These are phyloP conservation scores for Pyrochroa serraticornis DNA, from an alignment of 2,888 invertebrate species.

Conservation along the genomic window DNA sequence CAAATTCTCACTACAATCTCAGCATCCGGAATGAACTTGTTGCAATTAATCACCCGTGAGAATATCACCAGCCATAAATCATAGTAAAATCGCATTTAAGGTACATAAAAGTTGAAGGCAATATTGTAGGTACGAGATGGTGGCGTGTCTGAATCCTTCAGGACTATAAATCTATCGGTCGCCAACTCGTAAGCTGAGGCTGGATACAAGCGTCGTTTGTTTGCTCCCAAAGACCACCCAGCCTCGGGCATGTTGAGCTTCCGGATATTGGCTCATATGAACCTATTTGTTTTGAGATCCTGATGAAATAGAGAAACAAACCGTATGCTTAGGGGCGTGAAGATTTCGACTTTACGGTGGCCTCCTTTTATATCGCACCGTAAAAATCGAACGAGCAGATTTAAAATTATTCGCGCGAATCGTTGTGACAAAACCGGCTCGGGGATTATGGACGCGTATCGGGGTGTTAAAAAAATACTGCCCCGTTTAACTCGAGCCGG, in stretches of 20 bases:
- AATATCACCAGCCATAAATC: conserved; percentile 5
- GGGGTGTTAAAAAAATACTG: neutral
- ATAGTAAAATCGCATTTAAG: conserved; percentile 10
- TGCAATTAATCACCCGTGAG: conserved; percentile 1
- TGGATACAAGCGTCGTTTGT: conserved; percentile 48
- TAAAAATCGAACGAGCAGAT: neutral
- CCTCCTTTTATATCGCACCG: neutral
- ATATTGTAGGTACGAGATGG: neutral
- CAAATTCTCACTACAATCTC: neutral
- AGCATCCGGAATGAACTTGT: neutral
- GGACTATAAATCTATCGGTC: conserved; percentile 49
- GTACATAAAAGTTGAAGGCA: neutral
- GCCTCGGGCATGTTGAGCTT: conserved; percentile 38
- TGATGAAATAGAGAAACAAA: conserved; percentile 47
- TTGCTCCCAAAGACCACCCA: conserved; percentile 39
- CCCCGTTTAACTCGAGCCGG: neutral
- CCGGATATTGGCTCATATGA: conserved; percentile 47
- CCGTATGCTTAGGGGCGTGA: conserved; percentile 7
- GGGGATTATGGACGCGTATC: neutral
- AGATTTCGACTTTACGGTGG: neutral
- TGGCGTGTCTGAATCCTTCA: conserved; percentile 40
- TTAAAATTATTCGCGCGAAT: conserved; percentile 5
- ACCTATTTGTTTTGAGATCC: conserved; percentile 49
- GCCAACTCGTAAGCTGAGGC: conserved; percentile 42
- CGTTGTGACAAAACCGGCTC: neutral